Conservation (phyloP, 1,140 invertebrate species). For the Temnothorax curvispinosus region DNA sequence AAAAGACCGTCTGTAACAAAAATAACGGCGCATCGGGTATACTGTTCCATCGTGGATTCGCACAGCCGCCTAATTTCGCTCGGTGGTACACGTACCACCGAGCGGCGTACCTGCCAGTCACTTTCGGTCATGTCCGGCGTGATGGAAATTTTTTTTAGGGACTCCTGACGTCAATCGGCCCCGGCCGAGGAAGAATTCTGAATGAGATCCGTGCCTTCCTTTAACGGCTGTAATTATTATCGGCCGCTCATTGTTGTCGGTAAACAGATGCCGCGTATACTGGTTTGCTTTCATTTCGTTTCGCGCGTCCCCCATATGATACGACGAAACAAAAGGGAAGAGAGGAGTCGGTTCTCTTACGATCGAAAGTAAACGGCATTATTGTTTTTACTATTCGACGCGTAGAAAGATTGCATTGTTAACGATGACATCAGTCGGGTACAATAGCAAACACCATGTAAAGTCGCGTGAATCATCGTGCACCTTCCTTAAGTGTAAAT, state of each 20-base stretch:
- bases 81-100: neutral
- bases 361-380: neutral
- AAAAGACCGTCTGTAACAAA: conserved; percentile 39
- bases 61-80: conserved; percentile 35
- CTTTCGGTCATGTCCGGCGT: neutral
- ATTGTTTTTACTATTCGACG: neutral
- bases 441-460: conserved; percentile 23
- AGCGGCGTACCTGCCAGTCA: neutral
- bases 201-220: conserved; percentile 17
- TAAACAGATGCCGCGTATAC: neutral
- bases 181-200: neutral
- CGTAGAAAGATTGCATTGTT: conserved; percentile 3
- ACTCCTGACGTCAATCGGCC: conserved; percentile 36
- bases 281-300: neutral
- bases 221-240: conserved; percentile 22
- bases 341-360: neutral
- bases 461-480: conserved; percentile 42
- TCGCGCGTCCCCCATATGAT: neutral
- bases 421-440: conserved; percentile 41
- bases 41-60: conserved; percentile 19
- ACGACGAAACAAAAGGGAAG: neutral
- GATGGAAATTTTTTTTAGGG: conserved; percentile 21
- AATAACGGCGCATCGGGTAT: conserved; percentile 31
- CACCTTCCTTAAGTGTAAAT: conserved; percentile 24
- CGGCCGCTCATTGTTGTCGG: neutral